These are phyloP conservation scores for Dermatophagoides farinae DNA, from an alignment of 1,140 invertebrate genomes.

Conservation along the genomic window DNA sequence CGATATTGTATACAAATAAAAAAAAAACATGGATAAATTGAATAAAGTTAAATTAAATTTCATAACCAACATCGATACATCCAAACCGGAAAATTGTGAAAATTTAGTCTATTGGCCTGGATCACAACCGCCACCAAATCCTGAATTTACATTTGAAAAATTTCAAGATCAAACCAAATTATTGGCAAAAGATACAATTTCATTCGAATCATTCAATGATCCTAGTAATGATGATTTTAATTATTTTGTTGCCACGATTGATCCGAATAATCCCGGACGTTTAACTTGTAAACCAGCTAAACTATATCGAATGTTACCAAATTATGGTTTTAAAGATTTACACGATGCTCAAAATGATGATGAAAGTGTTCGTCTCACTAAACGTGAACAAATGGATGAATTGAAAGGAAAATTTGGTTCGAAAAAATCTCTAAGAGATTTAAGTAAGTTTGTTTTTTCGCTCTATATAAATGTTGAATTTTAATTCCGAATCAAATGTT, in stretches of 20 bases:
- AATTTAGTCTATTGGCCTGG: not conserved
- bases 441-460: not conserved
- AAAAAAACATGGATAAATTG: no score
- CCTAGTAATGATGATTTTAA: not conserved
- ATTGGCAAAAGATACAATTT: not conserved
- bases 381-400: constrained; percentile 9
- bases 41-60: no score
- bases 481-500: not conserved
- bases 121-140: not conserved
- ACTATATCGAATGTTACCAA: constrained; percentile 5
- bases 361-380: not conserved
- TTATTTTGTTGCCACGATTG: not conserved
- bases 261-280: not conserved
- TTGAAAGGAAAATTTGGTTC: constrained; percentile 13
- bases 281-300: not conserved
- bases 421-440: constrained; percentile 3
- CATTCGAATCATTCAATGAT: not conserved
- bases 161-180: no score
- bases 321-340: not conserved
- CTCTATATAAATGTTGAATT: not conserved
- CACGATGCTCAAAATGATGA: not conserved
- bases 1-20: no score
- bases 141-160: not conserved
- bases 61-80: no score
- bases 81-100: not conserved